Conservation (phyloP, 2,888 invertebrate species). For the Gari tellinella region DNA sequence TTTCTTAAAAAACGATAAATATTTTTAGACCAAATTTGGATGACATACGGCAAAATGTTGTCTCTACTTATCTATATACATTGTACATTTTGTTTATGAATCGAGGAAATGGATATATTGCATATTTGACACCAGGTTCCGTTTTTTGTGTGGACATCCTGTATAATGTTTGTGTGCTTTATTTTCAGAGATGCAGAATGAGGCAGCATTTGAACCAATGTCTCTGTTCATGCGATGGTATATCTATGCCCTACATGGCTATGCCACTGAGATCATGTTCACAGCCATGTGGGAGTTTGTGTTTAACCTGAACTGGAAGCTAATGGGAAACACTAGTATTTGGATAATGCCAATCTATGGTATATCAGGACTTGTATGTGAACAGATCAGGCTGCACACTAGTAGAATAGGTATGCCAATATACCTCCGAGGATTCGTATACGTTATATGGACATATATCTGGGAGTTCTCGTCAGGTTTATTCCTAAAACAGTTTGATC, state of each 20-base stretch:
- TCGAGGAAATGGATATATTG: too few species aligned
- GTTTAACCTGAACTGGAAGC: constrained; percentile 82
- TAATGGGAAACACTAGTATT: constrained; percentile 85
- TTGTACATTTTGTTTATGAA: too few species aligned
- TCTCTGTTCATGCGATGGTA: constrained; percentile 78
- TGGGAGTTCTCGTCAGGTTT: constrained; percentile 86
- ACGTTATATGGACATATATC: constrained; percentile 84
- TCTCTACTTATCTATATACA: too few species aligned
- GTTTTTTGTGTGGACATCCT: too few species aligned
- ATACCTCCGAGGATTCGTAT: constrained; percentile 83
- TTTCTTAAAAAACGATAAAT: too few species aligned
- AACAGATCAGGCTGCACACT: constrained; percentile 81
- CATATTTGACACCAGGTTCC: too few species aligned
- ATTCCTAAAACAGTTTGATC: constrained; percentile 84
- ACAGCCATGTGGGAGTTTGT: constrained; percentile 86
- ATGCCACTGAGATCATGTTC: constrained; percentile 84
- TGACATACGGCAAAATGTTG: too few species aligned
- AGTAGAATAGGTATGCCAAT: constrained; percentile 79
- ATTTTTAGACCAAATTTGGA: too few species aligned
- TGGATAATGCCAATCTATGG: constrained; percentile 86
- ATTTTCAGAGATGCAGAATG: too few species aligned
- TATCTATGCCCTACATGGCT: constrained; percentile 83
- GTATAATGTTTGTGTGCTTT: too few species aligned
- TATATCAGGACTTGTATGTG: constrained; percentile 83
- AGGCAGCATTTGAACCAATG: constrained; percentile 37